Base-by-base conservation (phyloP, 2,797 vertebrate genomes). In the Nasua narica region DNA sequence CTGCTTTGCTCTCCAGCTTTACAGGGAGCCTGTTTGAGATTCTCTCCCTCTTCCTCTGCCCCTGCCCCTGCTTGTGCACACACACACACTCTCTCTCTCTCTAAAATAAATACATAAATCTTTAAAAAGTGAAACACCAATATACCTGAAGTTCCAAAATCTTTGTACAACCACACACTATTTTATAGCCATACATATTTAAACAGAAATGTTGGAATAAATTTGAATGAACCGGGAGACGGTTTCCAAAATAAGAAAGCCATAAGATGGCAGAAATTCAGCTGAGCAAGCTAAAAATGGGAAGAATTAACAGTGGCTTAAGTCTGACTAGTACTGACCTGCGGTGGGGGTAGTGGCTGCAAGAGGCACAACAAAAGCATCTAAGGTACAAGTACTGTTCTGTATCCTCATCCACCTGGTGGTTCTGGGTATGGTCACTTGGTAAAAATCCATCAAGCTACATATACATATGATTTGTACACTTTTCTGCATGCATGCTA, bases 161-260 rank as follows among this genome's bases (percentile, higher is more conserved):
- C 12, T 85, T 58, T 4, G 15, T 50, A 67, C 89, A 93, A 88
- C 7, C 19, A 85, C 21, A 65, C 19, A 65, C 46, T 40, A 74
- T 52, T 52, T 87, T 43, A 60, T 29, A 84, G 29, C 86, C 7
- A 72, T n/a, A 83, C 1, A 65, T 72, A 32, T 95, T 84, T 93
- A 58, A 95, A 81, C 65, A 19, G 19, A 65, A 77, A 87, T 77
- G 84, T 6, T 94, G 50, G 93, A 60, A 27, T 40, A 85, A 86
- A 78, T 79, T 16, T 96, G 37, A 92, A 54, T 83, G 56, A 67
- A 77, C 6, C 46, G 81, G 21, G 11, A 90, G 50, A 65, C 0
- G 74, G 32, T 90, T 91, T 93, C 79, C 37, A 65, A 92, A 92
- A 92, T 77, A 81, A 94, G 46, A 83, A 96, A 84, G 35, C n/a